Percentiles rank a stretch among this genome's conserved stretches.
Conservation (phyloP, 2,797 vertebrate genomes). For the Pristis pectinata region DNA sequence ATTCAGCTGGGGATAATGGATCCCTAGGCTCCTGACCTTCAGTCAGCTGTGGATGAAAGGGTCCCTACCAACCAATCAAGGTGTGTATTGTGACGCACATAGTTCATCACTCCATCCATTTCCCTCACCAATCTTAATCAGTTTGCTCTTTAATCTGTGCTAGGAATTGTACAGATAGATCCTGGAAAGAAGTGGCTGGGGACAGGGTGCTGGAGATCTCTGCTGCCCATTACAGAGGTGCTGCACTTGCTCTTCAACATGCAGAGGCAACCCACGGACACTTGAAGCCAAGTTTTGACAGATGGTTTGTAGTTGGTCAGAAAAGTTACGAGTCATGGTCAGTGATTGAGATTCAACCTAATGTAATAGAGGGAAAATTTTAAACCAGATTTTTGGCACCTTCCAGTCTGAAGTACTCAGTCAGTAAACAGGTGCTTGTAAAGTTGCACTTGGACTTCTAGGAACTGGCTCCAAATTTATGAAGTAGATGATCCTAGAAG, state of each 20-base stretch:
- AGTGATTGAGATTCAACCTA: too few species aligned
- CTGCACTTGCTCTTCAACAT: conserved; percentile 63
- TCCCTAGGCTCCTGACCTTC: background rate
- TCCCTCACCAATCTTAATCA: conserved; percentile 55
- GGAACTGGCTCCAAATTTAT: too few species aligned
- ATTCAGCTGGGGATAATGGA: too few species aligned
- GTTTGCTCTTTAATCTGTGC: conserved; percentile 44
- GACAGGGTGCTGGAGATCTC: conserved; percentile 67
- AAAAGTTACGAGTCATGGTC: conserved; percentile 46
- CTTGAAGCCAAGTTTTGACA: conserved; percentile 48
- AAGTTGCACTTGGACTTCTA: too few species aligned
- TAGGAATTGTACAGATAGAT: conserved; percentile 62
- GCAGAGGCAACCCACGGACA: conserved; percentile 60
- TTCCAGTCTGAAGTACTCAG: too few species aligned
- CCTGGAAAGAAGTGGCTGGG: conserved; percentile 52
- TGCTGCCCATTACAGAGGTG: conserved; percentile 63
- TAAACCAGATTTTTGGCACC: too few species aligned
- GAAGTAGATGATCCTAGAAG: too few species aligned
- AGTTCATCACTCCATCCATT: background rate
- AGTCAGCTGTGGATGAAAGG: background rate
- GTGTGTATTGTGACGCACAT: background rate
- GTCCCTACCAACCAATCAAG: background rate
- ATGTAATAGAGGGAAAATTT: too few species aligned
- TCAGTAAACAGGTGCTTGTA: too few species aligned
- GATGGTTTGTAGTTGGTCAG: conserved; percentile 55